A percentile compares a stretch with the other conserved stretches of the same genome.
Conservation (phyloP, 2,888 invertebrate genomes). For the Rhagium mordax region DNA sequence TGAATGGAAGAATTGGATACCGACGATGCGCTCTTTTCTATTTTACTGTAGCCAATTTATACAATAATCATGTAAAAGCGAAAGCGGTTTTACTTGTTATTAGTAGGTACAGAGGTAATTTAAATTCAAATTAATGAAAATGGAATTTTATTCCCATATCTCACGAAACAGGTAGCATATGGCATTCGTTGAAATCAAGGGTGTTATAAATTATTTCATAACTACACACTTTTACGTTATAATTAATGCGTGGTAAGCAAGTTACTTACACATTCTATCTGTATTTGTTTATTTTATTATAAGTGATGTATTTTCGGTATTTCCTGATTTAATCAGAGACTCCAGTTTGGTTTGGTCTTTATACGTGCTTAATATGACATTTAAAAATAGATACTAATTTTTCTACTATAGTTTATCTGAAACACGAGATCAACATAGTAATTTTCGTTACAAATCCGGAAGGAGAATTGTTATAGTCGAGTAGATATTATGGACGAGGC, state of each 20-base stretch:
- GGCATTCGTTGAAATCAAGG: slow-evolving; percentile 8
- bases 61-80: background rate
- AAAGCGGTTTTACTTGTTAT: slow-evolving; percentile 13
- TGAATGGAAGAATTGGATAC: background rate
- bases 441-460: no score
- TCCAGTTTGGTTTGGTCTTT: no score
- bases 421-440: no score
- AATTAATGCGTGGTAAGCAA: background rate
- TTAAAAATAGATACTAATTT: no score
- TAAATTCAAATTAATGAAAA: slow-evolving; percentile 7
- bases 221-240: background rate
- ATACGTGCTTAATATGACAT: no score
- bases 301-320: no score
- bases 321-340: no score
- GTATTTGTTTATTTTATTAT: no score
- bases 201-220: background rate
- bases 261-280: no score
- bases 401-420: no score
- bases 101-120: background rate
- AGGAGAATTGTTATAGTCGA: no score
- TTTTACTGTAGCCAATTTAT: background rate
- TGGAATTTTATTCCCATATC: background rate
- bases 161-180: background rate
- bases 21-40: background rate
- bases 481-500: no score